Conservation (phyloP, 2,113 vertebrate species). For the Dipodomys spectabilis region DNA sequence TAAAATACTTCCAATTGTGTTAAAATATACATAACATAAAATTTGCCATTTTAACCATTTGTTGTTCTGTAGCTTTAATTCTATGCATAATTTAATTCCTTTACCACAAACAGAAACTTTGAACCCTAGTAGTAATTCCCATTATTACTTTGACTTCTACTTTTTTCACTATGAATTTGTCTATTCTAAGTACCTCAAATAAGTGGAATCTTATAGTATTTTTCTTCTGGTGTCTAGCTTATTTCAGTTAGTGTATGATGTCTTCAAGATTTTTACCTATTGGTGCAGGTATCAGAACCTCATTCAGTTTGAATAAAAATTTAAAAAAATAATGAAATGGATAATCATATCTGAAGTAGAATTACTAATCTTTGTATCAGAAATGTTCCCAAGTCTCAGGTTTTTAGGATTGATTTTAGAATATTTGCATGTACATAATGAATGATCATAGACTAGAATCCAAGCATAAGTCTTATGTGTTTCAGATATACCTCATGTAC, state of each 20-base stretch:
- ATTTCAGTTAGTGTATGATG: slow-evolving; percentile 31
- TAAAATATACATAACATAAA: not conserved
- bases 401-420: not conserved
- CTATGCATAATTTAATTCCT: not conserved
- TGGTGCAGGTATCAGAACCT: slow-evolving; percentile 6
- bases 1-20: not conserved
- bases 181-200: not conserved
- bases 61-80: not conserved
- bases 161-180: not conserved
- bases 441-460: not conserved
- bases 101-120: not conserved
- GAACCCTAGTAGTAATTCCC: not conserved
- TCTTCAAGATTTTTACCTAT: not conserved
- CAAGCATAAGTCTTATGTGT: not conserved
- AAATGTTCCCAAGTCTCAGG: not conserved
- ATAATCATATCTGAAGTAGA: not conserved
- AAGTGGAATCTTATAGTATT: not conserved
- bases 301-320: slow-evolving; percentile 33
- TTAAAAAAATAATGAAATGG: not conserved
- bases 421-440: not conserved
- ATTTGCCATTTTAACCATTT: slow-evolving; percentile 1
- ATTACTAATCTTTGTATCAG: not conserved
- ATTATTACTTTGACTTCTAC: not conserved
- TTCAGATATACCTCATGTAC: not conserved
- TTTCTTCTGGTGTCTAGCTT: not conserved